These are phyloP conservation scores for Galaxias olidus DNA, from an alignment of 2,797 vertebrate genomes.

Conservation along the genomic window DNA sequence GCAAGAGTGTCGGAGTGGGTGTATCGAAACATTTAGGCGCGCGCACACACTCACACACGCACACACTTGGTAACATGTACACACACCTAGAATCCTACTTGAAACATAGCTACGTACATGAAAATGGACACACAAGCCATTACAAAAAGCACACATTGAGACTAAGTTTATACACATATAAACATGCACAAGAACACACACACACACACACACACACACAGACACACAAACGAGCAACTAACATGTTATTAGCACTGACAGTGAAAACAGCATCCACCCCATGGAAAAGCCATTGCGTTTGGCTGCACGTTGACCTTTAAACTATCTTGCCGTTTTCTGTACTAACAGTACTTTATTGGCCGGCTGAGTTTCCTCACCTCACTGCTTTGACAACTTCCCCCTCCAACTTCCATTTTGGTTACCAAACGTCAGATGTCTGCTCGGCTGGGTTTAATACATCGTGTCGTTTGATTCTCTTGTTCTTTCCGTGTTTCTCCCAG, in stretches of 20 bases:
- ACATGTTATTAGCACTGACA: not conserved
- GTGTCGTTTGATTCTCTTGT: constrained; percentile 48
- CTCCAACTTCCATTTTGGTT: constrained; percentile 30
- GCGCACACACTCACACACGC: not conserved
- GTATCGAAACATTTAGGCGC: not conserved
- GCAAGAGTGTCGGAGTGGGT: not conserved
- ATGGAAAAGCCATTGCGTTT: too few relatives aligned
- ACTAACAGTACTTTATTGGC: too few relatives aligned
- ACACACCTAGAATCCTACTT: constrained; percentile 1
- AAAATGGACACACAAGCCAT: too few relatives aligned
- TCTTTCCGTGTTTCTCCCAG: constrained; percentile 17
- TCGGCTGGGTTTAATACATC: constrained; percentile 51
- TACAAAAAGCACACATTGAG: too few relatives aligned
- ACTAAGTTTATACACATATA: not conserved
- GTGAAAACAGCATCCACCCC: too few relatives aligned
- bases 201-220: constrained; percentile 19
- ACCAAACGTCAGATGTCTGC: constrained; percentile 43
- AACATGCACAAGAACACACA: not conserved
- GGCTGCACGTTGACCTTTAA: too few relatives aligned
- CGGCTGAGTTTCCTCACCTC: not conserved
- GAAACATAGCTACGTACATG: too few relatives aligned
- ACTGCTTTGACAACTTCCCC: not conserved
- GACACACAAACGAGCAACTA: constrained; percentile 5
- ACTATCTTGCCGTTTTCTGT: too few relatives aligned
- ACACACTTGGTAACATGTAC: not conserved